Conservation (phyloP, 2,888 invertebrate species). For the Pinctada fucata region DNA sequence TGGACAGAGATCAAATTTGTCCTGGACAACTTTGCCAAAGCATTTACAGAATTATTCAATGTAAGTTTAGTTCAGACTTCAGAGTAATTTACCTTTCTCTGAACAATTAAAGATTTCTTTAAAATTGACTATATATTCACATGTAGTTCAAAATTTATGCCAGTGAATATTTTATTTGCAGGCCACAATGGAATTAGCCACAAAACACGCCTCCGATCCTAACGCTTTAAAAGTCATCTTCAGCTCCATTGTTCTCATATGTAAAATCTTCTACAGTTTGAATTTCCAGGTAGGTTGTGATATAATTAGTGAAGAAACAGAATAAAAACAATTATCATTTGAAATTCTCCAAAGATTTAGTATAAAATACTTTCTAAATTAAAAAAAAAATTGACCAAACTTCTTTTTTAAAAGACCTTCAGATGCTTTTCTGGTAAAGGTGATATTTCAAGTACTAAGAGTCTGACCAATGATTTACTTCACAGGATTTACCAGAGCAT, state of each 20-base stretch:
- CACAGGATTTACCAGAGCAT: constrained; percentile 94
- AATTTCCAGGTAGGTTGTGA: constrained; percentile 87
- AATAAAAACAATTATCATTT: too few species aligned
- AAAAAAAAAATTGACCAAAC: too few species aligned
- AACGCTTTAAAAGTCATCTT: constrained; percentile 90
- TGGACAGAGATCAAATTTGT: constrained; percentile 99
- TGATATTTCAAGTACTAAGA: too few species aligned
- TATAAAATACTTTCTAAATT: too few species aligned
- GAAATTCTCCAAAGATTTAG: too few species aligned
- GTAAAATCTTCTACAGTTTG: constrained; percentile 97
- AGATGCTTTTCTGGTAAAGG: too few species aligned
- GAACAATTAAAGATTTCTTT: too few species aligned
- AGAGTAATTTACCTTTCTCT: too few species aligned
- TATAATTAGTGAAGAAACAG: too few species aligned
- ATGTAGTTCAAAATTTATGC: too few species aligned
- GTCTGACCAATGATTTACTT: background rate
- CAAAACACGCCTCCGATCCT: constrained; percentile 87
- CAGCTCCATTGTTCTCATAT: constrained; percentile 90
- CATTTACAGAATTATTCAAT: constrained; percentile 92
- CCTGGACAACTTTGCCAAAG: constrained; percentile 93
- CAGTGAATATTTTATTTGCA: constrained; percentile 72
- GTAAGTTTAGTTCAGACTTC: constrained; percentile 78
- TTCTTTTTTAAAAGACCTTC: too few species aligned
- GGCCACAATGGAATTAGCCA: constrained; percentile 90
- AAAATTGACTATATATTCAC: too few species aligned